Conservation (phyloP, 2,797 vertebrate species). For the Melanotaenia pygmaea region DNA sequence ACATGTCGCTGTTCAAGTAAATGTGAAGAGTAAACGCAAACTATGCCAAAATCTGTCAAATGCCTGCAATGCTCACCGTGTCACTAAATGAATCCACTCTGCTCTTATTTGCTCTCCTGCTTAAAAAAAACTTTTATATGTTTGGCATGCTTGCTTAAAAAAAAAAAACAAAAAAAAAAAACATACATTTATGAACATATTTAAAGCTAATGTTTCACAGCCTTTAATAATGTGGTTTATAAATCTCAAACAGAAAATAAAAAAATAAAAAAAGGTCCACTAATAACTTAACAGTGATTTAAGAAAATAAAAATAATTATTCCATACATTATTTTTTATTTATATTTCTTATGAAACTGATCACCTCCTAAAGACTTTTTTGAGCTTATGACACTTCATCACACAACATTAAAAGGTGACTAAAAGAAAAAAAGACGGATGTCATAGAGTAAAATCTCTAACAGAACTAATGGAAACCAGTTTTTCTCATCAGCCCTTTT, state of each 20-base stretch:
- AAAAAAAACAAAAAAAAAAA: too few relatives aligned
- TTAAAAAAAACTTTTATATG: too few relatives aligned
- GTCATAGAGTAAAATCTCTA: background rate
- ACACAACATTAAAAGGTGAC: background rate
- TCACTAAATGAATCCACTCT: background rate
- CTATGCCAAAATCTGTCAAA: too few relatives aligned
- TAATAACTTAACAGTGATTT: background rate
- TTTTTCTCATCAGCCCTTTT: background rate
- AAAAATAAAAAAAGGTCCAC: background rate
- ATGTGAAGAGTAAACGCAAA: too few relatives aligned
- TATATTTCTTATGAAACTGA: background rate
- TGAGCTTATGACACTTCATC: conserved; percentile 30
- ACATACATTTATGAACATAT: background rate
- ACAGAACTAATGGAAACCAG: background rate
- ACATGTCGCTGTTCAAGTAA: too few relatives aligned
- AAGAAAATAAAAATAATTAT: too few relatives aligned
- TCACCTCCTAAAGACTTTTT: background rate
- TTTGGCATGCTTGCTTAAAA: too few relatives aligned
- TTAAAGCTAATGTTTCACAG: background rate
- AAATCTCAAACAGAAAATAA: background rate
- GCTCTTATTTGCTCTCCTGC: too few relatives aligned
- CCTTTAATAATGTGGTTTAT: background rate
- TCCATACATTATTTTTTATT: background rate
- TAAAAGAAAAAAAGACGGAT: background rate
- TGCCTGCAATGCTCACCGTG: too few relatives aligned